A percentile compares a stretch with the other conserved stretches of the same genome.
These are phyloP conservation scores for Montipora sp. DNA, from an alignment of 64 coral and sea anemone species.

Conservation along the genomic window DNA sequence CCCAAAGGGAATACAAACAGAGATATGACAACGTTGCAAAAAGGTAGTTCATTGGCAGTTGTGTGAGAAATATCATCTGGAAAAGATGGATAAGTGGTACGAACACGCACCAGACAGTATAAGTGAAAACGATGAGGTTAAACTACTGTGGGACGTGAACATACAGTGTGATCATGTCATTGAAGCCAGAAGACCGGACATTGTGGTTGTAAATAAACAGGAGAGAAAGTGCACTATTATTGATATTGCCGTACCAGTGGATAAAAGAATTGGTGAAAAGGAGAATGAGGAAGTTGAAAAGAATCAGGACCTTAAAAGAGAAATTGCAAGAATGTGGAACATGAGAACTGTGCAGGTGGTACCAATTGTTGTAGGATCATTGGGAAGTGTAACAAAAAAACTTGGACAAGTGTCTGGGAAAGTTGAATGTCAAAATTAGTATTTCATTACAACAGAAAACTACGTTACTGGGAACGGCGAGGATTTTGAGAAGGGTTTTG, in stretches of 20 bases:
- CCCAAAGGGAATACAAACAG: constrained; percentile 34
- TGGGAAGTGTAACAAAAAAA: no score
- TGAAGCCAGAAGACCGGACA: constrained; percentile 46
- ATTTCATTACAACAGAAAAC: no score
- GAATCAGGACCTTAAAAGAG: no score
- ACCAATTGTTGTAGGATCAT: no score
- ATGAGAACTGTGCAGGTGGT: no score
- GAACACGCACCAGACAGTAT: background rate
- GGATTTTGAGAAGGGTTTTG: no score
- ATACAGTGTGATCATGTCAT: constrained; percentile 21
- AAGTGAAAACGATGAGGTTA: background rate
- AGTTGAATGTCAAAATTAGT: no score
- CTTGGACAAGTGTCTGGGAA: no score
- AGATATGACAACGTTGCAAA: constrained; percentile 40
- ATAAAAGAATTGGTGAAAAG: constrained; percentile 27
- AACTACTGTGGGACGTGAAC: constrained; percentile 39
- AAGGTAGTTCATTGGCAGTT: constrained; percentile 30
- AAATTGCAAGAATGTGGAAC: no score
- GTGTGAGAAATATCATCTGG: constrained; percentile 33
- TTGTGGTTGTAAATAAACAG: constrained; percentile 32
- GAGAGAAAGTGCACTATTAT: constrained; percentile 30
- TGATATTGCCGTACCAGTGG: constrained; percentile 16
- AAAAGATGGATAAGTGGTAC: background rate
- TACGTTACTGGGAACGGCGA: no score
- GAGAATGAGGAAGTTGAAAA: constrained; percentile 9